Conservation (phyloP, 1,140 invertebrate genomes). For the Littorina saxatilis region DNA sequence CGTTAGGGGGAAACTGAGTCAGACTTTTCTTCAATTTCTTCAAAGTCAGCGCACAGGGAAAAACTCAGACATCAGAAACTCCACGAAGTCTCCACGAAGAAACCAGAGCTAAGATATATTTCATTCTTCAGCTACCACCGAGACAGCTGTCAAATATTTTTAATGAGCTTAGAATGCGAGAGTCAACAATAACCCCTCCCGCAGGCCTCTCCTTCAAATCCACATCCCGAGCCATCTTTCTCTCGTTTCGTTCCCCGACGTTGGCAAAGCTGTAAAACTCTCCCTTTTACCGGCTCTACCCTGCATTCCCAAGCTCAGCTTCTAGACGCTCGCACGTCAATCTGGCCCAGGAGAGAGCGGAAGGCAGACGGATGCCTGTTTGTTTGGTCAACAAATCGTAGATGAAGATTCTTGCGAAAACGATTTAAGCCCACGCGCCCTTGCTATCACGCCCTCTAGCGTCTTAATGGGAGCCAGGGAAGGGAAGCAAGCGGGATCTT, state of each 20-base stretch:
- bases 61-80: too few species aligned
- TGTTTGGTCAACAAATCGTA: conserved; percentile 40
- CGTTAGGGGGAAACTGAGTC: too few species aligned
- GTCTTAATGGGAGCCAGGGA: conserved; percentile 1
- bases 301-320: background rate
- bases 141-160: conserved; percentile 35
- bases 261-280: background rate
- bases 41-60: too few species aligned
- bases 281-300: background rate
- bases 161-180: conserved; percentile 16
- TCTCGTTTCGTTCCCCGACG: background rate
- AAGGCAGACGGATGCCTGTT: conserved; percentile 23
- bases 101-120: too few species aligned
- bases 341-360: background rate
- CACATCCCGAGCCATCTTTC: background rate
- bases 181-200: conserved; percentile 23
- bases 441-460: conserved; percentile 14
- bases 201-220: background rate
- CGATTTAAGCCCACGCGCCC: conserved; percentile 27
- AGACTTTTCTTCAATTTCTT: too few species aligned
- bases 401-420: conserved; percentile 34
- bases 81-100: too few species aligned
- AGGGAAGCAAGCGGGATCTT: background rate
- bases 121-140: conserved; percentile 23
- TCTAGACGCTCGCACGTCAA: background rate